A percentile compares a stretch with the other conserved stretches of the same genome.
Conservation (phyloP, 2,888 invertebrate species). For the Drosophila incognita region DNA sequence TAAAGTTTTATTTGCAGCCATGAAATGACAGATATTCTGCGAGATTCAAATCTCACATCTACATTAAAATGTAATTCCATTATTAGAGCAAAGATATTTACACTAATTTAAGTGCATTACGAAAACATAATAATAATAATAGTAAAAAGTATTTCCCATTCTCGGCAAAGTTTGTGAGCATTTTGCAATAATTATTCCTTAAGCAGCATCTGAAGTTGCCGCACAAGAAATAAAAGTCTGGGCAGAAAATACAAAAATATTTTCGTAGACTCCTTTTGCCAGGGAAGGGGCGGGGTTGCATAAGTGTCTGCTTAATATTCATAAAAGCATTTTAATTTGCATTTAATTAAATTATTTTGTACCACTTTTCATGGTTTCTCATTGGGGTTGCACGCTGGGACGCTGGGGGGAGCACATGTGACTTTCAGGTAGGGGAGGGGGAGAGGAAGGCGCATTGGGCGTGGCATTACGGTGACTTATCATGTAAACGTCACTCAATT, state of each 20-base stretch:
- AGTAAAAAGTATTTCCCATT: not conserved
- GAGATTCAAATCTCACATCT: not conserved
- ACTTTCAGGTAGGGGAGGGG: conserved; percentile 2
- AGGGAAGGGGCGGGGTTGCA: conserved; percentile 30
- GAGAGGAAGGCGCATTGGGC: conserved; percentile 1
- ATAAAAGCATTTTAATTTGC: conserved; percentile 81
- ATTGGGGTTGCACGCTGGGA: not conserved
- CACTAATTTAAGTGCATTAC: conserved; percentile 23
- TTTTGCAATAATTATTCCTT: conserved; percentile 56
- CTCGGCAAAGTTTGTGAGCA: conserved; percentile 25
- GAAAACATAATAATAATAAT: conserved; percentile 13
- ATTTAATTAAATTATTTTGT: conserved; percentile 78
- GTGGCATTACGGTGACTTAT: conserved; percentile 7
- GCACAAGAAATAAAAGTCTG: not conserved
- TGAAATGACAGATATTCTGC: not conserved
- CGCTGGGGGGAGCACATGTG: conserved; percentile 18
- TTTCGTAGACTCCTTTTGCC: not conserved
- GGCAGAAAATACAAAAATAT: not conserved
- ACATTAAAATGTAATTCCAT: conserved; percentile 10
- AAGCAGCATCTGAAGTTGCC: not conserved
- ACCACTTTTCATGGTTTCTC: conserved; percentile 4
- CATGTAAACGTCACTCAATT: conserved; percentile 57
- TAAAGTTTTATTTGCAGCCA: not conserved
- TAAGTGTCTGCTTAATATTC: conserved; percentile 66
- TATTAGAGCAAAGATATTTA: conserved; percentile 19